Evolutionary conservation across 2,797 vertebrate genomes (phyloP), one percentile per base, ranked within the genome.

Genomic region (Pelochelys cantorii): DNA sequence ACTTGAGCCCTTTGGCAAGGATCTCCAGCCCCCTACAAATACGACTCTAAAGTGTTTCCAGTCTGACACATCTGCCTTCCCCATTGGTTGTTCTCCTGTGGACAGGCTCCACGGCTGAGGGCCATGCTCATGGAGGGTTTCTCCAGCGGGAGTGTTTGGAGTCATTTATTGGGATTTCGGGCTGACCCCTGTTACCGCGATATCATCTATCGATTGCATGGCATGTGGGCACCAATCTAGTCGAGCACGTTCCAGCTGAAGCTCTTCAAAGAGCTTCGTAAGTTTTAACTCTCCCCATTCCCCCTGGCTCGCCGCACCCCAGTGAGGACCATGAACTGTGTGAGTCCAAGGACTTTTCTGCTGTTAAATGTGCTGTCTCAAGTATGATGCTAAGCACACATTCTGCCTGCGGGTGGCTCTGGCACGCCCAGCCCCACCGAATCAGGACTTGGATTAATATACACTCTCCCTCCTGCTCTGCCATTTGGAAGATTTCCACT

Each of bases 381-480:
- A 17, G 74, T 3, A 0, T 1, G 22, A 31, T 90, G 83, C 92
- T 87, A 87, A 86, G 92, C 87, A 29, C 90, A 25, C 3, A 0
- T 71, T 29, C 31, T 25, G 81, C 71, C 77, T 55, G 37, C 0
- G 0, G 42, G 65, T 59, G 78, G 60, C 52, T 1, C 3, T 11
- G 53, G 91, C 29, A 9, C 2, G 14, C 25, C 0, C 27, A 7
- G 89, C 94, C 81, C 90, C 75, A 27, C 22, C 81, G 83, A 34
- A 34, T 77, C 77, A 86, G 7, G 23, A 27, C 12, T 53, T 34
- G 84, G 78, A 34, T 86, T 85, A 68, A 92, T 57, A 11, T 79
- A 37, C 9, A 10, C 71, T 83, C 89, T 86, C 53, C 92, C 81
- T 85, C 83, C 85, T 22, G 71, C n/a, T 29, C 93, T 92, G 94